Evolutionary conservation across 2,888 invertebrate genomes (phyloP).

Genomic region (Prosopocoilus inquinatus): DNA sequence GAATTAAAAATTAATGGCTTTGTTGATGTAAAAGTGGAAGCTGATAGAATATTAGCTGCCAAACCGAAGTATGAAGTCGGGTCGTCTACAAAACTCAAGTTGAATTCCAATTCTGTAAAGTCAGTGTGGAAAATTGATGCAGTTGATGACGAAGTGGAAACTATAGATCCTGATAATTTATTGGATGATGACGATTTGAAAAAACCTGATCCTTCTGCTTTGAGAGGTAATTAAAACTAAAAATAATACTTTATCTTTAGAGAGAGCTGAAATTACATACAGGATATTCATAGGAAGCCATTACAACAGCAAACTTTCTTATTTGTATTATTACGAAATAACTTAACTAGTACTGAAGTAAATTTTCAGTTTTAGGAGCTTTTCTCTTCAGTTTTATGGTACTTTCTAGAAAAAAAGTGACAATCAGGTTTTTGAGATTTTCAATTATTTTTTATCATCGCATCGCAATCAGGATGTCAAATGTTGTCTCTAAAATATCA

Average conservation of each 20-base stretch:
- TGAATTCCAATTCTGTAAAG: constrained; percentile 46
- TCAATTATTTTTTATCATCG: too few relatives aligned
- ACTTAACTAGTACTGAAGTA: too few relatives aligned
- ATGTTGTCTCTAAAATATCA: too few relatives aligned
- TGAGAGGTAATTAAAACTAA: constrained; percentile 64
- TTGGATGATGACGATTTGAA: constrained; percentile 86
- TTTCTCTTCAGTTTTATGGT: too few relatives aligned
- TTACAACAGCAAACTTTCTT: too few relatives aligned
- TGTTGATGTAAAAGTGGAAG: constrained; percentile 33
- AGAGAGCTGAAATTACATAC: too few relatives aligned
- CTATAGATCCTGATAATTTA: constrained; percentile 84
- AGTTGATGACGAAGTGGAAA: constrained; percentile 71
- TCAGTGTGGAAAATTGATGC: constrained; percentile 74
- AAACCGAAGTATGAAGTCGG: constrained; percentile 74
- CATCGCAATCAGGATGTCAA: too few relatives aligned
- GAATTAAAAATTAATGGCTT: constrained; percentile 42
- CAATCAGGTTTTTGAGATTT: too few relatives aligned
- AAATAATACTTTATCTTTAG: background rate
- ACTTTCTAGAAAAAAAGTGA: too few relatives aligned
- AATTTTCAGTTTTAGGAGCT: too few relatives aligned
- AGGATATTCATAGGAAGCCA: too few relatives aligned
- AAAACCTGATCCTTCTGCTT: constrained; percentile 79
- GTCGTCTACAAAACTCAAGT: constrained; percentile 59
- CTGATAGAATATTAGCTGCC: constrained; percentile 46
- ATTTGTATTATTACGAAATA: background rate